phyloP scores from a whole-genome alignment of 92 coral and sea anemone genomes.

The Siderastrea radians region DNA sequence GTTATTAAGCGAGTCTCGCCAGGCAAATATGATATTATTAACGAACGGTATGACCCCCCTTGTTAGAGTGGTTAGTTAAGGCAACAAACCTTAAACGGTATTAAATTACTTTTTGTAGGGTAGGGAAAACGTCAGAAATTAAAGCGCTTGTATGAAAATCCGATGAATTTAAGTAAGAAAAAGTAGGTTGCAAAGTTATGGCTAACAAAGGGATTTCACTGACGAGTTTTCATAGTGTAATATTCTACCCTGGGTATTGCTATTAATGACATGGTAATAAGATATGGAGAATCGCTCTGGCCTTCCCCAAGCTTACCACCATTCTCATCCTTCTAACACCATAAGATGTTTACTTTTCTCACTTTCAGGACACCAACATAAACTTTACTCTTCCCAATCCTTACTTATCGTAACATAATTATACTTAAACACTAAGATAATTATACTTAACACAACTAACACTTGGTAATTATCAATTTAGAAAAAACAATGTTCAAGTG shows the following conservation, averaged over 20 bases:
- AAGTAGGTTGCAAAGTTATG: too few species aligned
- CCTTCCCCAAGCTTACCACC: constrained; percentile 14
- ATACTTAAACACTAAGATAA: background rate
- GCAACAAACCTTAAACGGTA: too few species aligned
- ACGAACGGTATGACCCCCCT: background rate
- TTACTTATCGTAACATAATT: background rate
- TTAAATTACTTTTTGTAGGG: too few species aligned
- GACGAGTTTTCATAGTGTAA: too few species aligned
- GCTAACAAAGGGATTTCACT: too few species aligned
- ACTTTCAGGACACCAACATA: background rate
- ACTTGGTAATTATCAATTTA: too few species aligned
- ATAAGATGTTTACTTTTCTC: background rate
- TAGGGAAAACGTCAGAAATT: background rate
- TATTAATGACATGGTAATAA: constrained; percentile 2
- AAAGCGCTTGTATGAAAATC: too few species aligned
- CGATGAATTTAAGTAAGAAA: too few species aligned
- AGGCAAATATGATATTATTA: background rate
- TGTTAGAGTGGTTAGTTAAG: too few species aligned
- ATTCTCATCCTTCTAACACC: background rate
- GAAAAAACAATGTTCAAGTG: background rate
- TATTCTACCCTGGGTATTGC: constrained; percentile 16
- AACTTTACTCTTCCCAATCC: constrained; percentile 7
- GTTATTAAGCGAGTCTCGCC: background rate
- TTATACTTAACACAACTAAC: background rate
- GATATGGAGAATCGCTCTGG: too few species aligned